These are phyloP conservation scores for Glandiceps talaboti DNA, from an alignment of 53 echinoderm and acorn worm species.

Conservation along the genomic window DNA sequence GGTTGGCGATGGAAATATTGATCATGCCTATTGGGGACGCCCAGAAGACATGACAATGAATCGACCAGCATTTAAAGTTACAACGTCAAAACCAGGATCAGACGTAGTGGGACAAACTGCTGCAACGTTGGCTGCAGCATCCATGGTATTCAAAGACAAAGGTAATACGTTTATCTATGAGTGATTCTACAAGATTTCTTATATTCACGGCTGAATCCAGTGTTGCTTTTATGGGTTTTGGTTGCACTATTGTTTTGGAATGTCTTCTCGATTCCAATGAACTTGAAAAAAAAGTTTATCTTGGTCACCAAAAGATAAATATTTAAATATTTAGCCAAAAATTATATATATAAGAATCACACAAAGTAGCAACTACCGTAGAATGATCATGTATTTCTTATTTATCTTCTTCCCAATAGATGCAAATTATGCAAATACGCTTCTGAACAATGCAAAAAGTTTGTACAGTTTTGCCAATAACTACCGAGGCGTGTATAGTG, in stretches of 20 bases:
- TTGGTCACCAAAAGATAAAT: too few relatives aligned
- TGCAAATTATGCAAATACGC: constrained; percentile 22
- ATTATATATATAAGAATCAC: neutral
- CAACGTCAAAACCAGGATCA: constrained; percentile 32
- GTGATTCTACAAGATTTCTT: too few relatives aligned
- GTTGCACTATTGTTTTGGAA: too few relatives aligned
- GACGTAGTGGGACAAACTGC: constrained; percentile 64
- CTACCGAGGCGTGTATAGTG: constrained; percentile 35
- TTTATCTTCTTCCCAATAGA: constrained; percentile 13
- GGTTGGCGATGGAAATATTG: constrained; percentile 57
- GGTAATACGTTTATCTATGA: constrained; percentile 32
- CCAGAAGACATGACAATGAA: constrained; percentile 50
- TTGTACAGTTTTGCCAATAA: constrained; percentile 46
- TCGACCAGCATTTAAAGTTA: constrained; percentile 48
- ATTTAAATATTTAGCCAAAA: neutral
- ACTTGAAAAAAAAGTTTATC: too few relatives aligned
- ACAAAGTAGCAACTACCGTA: neutral
- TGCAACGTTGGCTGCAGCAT: constrained; percentile 68
- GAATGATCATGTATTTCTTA: neutral
- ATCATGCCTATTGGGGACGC: constrained; percentile 56
- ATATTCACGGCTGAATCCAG: too few relatives aligned
- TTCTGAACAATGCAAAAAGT: constrained; percentile 25
- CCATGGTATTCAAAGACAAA: constrained; percentile 31
- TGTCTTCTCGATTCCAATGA: too few relatives aligned
- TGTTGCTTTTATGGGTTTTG: too few relatives aligned